Base-by-base conservation (phyloP, 2,888 invertebrate genomes). In the Ctenicera cuprea region DNA sequence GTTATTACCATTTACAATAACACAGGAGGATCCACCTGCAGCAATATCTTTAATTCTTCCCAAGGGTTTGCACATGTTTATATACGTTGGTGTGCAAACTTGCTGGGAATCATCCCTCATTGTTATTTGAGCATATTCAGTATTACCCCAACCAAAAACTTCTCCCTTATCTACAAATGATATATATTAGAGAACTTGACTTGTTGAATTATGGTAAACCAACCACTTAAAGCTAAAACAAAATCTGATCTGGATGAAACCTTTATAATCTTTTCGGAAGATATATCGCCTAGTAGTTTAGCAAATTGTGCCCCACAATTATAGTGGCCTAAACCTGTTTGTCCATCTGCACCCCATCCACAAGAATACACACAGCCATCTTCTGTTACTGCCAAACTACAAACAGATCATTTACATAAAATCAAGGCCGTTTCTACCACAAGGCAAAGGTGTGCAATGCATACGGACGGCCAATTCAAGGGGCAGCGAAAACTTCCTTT, bases 141-240 rank as follows among this genome's bases (percentile, higher is more conserved):
- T 94, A 86, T 97, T 98, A 7, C 99, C 98, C 98, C 98, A 99
- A 0, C 97, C 98, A 87, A 97, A 98, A 0, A 97, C 90, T 81
- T 97, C 95, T 3, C 98, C 97, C 80, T 92, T 92, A 77, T 96
- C 95, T 94, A 82, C 59, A 83, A 83, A 75, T 75, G 73, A 79
- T 63, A 71, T 64, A 52, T 54, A 50, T 74, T 74, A 73, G 16
- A 16, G 1, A 59, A 0, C 38, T 16, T 37, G n/a, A 14, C 20
- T 59, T 5, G 1, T 20, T n/a, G 38, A 18, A 3, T 33, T 16
- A 18, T 18, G n/a, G 5, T 18, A 18, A 54, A 78, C 71, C 65
- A 74, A 94, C 94, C 95, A 87, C 93, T 96, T 30, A 98, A 86
- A 8, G 98, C 98, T 75, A 99, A 86, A 12, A 95, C 94, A 86